Percentiles rank a stretch among this genome's conserved stretches.
phyloP scores from a whole-genome alignment of 2,113 vertebrate genomes.

The Sylvia atricapilla region DNA sequence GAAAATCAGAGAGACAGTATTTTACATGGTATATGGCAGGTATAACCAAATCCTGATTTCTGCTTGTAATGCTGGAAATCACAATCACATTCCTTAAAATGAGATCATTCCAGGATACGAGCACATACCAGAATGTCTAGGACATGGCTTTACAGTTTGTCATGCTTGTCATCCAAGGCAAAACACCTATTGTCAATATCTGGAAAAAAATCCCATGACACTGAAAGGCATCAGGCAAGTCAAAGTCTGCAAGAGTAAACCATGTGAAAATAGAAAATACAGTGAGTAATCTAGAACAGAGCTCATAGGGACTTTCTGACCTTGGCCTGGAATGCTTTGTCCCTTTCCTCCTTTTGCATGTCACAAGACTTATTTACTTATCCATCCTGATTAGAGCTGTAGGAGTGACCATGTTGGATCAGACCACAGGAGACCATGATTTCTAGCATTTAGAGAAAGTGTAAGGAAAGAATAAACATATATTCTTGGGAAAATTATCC shows the following conservation, averaged over 20 bases:
- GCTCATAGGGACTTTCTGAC: background rate
- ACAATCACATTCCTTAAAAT: constrained; percentile 4
- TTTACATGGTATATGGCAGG: background rate
- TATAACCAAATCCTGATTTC: background rate
- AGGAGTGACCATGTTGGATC: background rate
- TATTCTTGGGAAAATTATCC: background rate
- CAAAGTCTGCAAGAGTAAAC: background rate
- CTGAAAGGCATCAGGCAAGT: background rate
- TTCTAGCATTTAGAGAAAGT: background rate
- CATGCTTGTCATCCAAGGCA: background rate
- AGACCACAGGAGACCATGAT: background rate
- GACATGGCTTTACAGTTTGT: background rate
- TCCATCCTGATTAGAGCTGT: background rate
- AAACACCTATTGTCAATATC: background rate
- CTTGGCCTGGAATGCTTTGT: background rate
- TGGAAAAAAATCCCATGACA: background rate
- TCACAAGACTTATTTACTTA: background rate
- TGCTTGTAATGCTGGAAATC: background rate
- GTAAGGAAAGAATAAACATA: background rate
- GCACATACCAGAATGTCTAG: background rate
- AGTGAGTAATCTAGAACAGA: background rate
- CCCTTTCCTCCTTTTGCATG: background rate
- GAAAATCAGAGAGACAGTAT: background rate
- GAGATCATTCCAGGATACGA: background rate
- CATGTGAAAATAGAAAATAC: background rate